phyloP scores from a whole-genome alignment of 2,888 invertebrate species.

The Epirrhoe alternata region DNA sequence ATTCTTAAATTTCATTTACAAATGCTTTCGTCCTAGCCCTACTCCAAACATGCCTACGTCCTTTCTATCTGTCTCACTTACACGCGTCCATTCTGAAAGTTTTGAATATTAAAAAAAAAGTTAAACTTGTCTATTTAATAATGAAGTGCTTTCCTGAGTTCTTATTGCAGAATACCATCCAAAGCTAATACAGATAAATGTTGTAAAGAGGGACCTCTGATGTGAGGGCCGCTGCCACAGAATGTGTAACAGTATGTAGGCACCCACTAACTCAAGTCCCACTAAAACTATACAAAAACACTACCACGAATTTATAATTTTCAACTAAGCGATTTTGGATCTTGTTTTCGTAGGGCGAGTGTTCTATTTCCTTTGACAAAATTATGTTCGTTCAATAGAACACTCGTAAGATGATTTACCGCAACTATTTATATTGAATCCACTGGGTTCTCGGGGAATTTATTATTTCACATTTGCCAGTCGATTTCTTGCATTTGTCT shows the following conservation, averaged over 20 bases:
- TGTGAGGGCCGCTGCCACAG: conserved; percentile 42
- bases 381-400: background rate
- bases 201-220: conserved; percentile 66
- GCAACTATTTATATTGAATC: conserved; percentile 74
- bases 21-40: too few relatives aligned
- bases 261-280: background rate
- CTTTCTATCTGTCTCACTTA: too few relatives aligned
- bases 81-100: too few relatives aligned
- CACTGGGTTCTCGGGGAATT: conserved; percentile 67
- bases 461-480: conserved; percentile 68
- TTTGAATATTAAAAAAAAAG: too few relatives aligned
- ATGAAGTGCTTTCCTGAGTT: conserved; percentile 27
- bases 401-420: conserved; percentile 28
- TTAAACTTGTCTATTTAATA: background rate
- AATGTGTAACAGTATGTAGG: conserved; percentile 1
- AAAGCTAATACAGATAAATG: conserved; percentile 70
- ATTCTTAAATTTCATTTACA: too few relatives aligned
- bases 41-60: too few relatives aligned
- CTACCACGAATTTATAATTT: background rate
- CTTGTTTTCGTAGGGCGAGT: background rate
- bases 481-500: conserved; percentile 62
- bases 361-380: background rate
- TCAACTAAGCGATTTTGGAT: background rate
- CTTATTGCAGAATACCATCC: conserved; percentile 44
- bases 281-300: background rate